phyloP scores from a whole-genome alignment of 1,140 invertebrate species.

The Wiebesia pumilae region DNA sequence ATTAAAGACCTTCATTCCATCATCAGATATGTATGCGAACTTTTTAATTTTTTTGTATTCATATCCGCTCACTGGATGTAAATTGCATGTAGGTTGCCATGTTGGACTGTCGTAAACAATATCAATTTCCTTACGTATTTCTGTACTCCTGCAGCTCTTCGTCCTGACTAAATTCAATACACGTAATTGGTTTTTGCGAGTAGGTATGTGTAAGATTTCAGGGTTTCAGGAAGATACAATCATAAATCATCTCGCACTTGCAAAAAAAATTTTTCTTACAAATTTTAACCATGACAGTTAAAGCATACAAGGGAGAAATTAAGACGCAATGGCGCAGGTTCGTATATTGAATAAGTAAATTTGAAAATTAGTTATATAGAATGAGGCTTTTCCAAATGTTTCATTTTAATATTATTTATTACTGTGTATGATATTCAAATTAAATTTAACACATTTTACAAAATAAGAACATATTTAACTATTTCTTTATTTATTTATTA shows the following conservation, averaged over 20 bases:
- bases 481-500: too few relatives aligned
- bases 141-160: background rate
- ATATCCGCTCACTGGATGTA: background rate
- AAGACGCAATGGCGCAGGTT: background rate
- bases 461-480: too few relatives aligned
- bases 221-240: too few relatives aligned
- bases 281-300: background rate
- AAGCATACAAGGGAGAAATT: background rate
- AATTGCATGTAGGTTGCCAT: background rate
- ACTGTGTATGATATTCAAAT: too few relatives aligned
- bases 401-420: background rate
- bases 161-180: background rate
- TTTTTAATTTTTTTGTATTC: background rate
- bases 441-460: too few relatives aligned
- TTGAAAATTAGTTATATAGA: background rate
- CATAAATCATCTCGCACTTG: background rate
- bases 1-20: background rate
- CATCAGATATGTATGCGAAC: background rate
- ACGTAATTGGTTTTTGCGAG: background rate
- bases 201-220: background rate
- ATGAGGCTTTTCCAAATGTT: background rate
- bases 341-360: background rate
- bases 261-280: background rate
- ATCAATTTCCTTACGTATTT: background rate
- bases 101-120: conserved; percentile 3